These are phyloP conservation scores for Lagopus muta DNA, from an alignment of 2,113 vertebrate species.

Conservation along the genomic window DNA sequence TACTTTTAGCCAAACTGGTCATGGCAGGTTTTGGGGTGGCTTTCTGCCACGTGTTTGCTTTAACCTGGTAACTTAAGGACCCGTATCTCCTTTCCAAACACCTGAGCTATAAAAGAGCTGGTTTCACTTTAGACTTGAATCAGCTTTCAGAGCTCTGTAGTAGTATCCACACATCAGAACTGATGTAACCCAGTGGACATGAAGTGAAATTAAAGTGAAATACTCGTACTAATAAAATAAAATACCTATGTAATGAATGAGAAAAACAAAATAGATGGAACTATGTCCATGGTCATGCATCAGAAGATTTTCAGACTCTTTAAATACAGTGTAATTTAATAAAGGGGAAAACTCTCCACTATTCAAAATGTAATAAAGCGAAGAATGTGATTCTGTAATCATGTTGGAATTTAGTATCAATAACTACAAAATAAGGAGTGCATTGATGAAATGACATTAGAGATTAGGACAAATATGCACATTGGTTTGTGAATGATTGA, in stretches of 20 bases:
- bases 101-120: constrained; percentile 60
- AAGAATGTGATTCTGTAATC: constrained; percentile 71
- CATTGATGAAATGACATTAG: constrained; percentile 51
- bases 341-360: constrained; percentile 37
- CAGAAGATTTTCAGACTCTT: constrained; percentile 70
- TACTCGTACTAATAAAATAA: constrained; percentile 70
- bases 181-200: constrained; percentile 76
- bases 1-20: constrained; percentile 10
- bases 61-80: not conserved
- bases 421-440: constrained; percentile 58
- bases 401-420: constrained; percentile 73
- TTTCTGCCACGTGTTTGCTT: not conserved
- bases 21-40: constrained; percentile 32
- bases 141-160: constrained; percentile 12
- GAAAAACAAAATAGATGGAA: constrained; percentile 77
- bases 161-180: constrained; percentile 54
- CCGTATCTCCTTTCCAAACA: not conserved
- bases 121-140: constrained; percentile 68
- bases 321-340: constrained; percentile 75
- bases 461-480: constrained; percentile 37
- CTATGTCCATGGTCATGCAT: constrained; percentile 73
- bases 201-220: constrained; percentile 74
- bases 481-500: constrained; percentile 43
- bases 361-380: constrained; percentile 74
- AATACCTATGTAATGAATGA: constrained; percentile 73